phyloP scores from a whole-genome alignment of 2,888 invertebrate species.

The Cecidostiba fungosa region DNA sequence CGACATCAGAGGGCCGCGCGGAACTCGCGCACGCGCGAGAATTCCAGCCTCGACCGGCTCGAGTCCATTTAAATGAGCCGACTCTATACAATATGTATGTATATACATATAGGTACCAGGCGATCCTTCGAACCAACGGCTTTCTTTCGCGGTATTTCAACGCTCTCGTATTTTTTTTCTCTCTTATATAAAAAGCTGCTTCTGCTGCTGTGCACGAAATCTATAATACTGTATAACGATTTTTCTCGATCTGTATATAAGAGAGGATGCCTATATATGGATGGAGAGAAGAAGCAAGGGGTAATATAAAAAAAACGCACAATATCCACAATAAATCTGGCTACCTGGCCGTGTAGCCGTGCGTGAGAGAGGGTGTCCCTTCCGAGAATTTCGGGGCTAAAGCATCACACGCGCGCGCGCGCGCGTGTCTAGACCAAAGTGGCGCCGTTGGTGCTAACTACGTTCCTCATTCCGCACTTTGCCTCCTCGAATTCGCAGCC shows the following conservation, averaged over 20 bases:
- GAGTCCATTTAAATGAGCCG: conserved; percentile 7
- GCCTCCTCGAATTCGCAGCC: not conserved
- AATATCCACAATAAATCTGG: conserved; percentile 17
- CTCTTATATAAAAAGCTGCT: not conserved
- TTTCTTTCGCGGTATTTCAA: not conserved
- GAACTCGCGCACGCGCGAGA: no score
- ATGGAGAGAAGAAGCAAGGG: not conserved
- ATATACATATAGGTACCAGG: not conserved
- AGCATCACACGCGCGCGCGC: conserved; percentile 66
- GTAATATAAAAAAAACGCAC: not conserved
- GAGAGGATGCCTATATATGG: not conserved
- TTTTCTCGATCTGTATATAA: not conserved
- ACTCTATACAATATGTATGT: not conserved
- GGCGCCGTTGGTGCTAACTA: conserved; percentile 76
- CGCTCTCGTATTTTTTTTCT: not conserved
- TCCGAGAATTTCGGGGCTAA: conserved; percentile 69
- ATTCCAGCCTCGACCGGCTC: not conserved
- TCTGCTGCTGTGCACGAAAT: not conserved
- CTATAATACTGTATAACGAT: not conserved
- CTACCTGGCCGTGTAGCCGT: no score
- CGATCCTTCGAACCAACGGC: conserved; percentile 17
- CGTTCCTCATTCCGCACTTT: conserved; percentile 60
- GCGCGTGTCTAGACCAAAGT: conserved; percentile 71
- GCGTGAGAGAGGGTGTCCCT: conserved; percentile 61
- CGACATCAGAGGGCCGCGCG: conserved; percentile 28